Base-by-base conservation (phyloP, 2,113 vertebrate species). In the Corydoras sp. region DNA sequence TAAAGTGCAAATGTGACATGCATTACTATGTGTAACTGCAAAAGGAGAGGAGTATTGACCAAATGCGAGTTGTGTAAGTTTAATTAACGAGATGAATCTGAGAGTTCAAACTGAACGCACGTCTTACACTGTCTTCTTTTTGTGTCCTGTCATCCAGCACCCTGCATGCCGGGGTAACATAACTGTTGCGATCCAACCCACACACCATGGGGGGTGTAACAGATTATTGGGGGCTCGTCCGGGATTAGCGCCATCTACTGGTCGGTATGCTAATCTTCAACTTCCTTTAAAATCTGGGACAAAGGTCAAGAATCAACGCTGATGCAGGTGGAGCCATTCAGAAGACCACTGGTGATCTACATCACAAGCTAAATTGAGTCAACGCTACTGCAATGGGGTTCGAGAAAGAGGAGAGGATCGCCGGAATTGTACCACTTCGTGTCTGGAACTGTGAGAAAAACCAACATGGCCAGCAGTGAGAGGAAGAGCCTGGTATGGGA, bases 401-500 rank as follows among this genome's bases (percentile, higher is more conserved):
- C n/a, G 63, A 32, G 12, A 4, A 49, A 12, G 32, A 32, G 4
- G 50, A 12, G 60, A 4, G 14, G 0, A 35, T 6, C 3, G 54
- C 58, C 24, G 9, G 32, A 51, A 31, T 18, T 8, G 2, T 18
- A 4, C 12, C 51, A 3, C 10, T 10, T 10, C 13, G 15, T 48
- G 12, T 9, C 10, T 30, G 51, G 30, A 14, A 35, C 58, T 15
- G 8, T 30, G 48, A 29, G 65, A 4, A 10, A 9, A 43, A 5
- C 15, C 14, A 56, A 7, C 54, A 56, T 72, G 55, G 55, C 71
- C 15, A 18, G 65, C 30, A 6, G 35, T 10, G 56, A 60, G 58
- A 30, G 71, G 3, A 70, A 77, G 5, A 15, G 31, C 49, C 48
- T 77, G 71, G 60, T 73, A 3, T 78, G 72, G 76, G 49, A 51